Base-by-base conservation (phyloP, 2,113 vertebrate species). In the Thunnus maccoyii region DNA sequence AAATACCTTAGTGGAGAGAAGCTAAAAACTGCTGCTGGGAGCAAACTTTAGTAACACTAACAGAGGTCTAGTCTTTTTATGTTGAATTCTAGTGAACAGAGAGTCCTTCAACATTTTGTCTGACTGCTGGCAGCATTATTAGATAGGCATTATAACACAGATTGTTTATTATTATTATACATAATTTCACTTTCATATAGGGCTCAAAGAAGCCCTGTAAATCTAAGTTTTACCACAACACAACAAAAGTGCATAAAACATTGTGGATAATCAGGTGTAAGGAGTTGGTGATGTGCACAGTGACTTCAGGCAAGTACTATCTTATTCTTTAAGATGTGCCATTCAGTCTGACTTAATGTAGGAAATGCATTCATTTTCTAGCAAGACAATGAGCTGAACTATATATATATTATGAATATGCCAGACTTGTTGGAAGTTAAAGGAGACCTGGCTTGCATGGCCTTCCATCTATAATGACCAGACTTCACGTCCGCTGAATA, bases 41-140 rank as follows among this genome's bases (percentile, higher is more conserved):
- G 71, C 25, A 66, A 61, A 65, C 54, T 72, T 78, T 2, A 25
- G 32, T 32, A 61, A 77, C 58, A 79, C 12, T 20, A 64, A 55
- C 63, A 68, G 27, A 36, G 50, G 65, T 48, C 17, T 11, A 25
- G 9, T 52, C 11, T 68, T 55, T 60, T 46, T 55, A 3, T 57
- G 51, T 32, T 68, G 11, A 1, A 48, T 52, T 78, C 51, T 8
- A 50, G 1, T 51, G 18, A 73, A 69, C 55, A 85, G 74, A 80
- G n/a, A 50, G 17, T 62, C 54, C 47, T 66, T 72, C 30, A 30
- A 70, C 4, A 58, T 46, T 22, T 36, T 32, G 60, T 66, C 48
- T 22, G 27, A 61, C 68, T 36, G 7, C 44, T 6, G n/a, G 3
- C 18, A 71, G 32, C 10, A 30, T 52, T 57, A 44, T 57, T 46